Evolutionary conservation across 1,140 invertebrate genomes (phyloP).

Genomic region (Pseudomyrmex sp.): DNA sequence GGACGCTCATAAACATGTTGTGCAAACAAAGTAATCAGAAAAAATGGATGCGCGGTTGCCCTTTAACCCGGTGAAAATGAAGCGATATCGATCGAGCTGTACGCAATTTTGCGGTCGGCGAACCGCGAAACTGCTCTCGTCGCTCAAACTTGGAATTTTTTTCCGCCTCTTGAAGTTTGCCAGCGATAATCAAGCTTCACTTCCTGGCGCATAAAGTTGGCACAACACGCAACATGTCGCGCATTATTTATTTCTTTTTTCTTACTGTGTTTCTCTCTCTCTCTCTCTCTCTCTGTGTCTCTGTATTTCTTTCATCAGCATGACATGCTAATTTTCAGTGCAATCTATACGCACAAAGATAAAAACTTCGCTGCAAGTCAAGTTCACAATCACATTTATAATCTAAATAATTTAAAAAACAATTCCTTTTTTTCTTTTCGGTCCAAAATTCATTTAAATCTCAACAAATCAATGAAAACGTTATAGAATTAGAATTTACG

Average conservation of each 20-base stretch:
- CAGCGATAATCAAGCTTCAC: conserved; percentile 53
- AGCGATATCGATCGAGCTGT: conserved; percentile 44
- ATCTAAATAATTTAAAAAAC: no score
- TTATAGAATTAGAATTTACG: no score
- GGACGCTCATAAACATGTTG: conserved; percentile 42
- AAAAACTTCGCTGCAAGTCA: background rate
- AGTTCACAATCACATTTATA: background rate
- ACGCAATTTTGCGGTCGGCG: conserved; percentile 50
- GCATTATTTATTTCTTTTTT: conserved; percentile 18
- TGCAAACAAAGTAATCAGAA: conserved; percentile 55
- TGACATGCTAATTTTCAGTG: background rate
- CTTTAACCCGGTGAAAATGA: conserved; percentile 40
- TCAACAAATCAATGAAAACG: background rate
- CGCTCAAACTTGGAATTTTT: conserved; percentile 56
- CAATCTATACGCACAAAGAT: background rate
- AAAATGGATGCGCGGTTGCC: conserved; percentile 27
- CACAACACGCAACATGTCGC: conserved; percentile 40
- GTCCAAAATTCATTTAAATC: background rate
- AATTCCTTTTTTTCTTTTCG: background rate
- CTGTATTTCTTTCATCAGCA: background rate
- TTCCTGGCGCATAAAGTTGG: conserved; percentile 40
- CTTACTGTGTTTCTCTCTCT: background rate
- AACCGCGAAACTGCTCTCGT: conserved; percentile 51
- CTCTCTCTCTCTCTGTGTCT: no score
- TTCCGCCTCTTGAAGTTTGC: conserved; percentile 37